Base-by-base conservation (phyloP, 2,797 vertebrate species). In the Pangasius sanitwongsei region DNA sequence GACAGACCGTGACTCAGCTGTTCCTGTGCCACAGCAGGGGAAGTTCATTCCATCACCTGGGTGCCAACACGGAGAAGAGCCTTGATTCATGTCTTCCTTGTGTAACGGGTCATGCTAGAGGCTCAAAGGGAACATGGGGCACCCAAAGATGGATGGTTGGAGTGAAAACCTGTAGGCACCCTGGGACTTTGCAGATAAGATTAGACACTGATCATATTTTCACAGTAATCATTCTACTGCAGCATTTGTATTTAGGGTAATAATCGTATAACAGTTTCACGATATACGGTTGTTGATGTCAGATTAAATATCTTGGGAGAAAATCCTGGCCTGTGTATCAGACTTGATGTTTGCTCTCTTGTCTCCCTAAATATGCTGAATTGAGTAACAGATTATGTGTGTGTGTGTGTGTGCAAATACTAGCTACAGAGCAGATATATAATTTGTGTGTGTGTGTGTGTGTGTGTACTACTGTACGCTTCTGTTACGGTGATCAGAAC, bases 1-100 rank as follows among this genome's bases (percentile, higher is more conserved):
- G 13, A 3, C 31, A 82, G 78, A 8, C 61, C 20, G 61, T 83
- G 82, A 84, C 82, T 67, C 65, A 69, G 65, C 65, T 85, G n/a
- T 85, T 55, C n/a, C 44, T 6, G 6, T 25, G 65, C 83, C 18
- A 85, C n/a, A 53, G 41, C 44, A 84, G 41, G 25, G 9, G 41
- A 83, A n/a, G 44, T 53, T 84, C 44, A 65, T 67, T 34, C 63
- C n/a, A 34, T 28, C n/a, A 69, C 63, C 83, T 69, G 9, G 44
- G 28, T 67, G 44, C 20, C 9, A 84, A 63, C 28, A 12, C 41
- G 18, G 25, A 84, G 28, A 48, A 65, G 2, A 83, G 25, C 50
- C 61, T 48, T 50, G 44, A 84, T 65, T 6, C 9, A 15, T 65
- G 55, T 69, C 28, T 50, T 69, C 28, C 25, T 84, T 63, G 37